phyloP scores from a whole-genome alignment of 2,888 invertebrate genomes.

The Tachina lurida region DNA sequence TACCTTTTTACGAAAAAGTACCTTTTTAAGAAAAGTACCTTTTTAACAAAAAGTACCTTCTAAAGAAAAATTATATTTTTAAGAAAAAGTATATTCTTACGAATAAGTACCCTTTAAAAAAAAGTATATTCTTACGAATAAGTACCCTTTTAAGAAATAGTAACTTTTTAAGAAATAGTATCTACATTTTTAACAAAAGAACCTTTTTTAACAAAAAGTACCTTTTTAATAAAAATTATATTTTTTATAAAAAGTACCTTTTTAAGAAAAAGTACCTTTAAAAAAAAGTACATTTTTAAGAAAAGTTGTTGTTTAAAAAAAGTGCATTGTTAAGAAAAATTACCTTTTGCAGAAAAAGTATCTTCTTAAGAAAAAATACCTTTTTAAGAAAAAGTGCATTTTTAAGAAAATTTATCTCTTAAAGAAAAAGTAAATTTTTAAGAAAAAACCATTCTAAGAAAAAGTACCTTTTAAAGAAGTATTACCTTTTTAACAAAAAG shows the following conservation, averaged over 20 bases:
- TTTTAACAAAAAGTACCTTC: not conserved
- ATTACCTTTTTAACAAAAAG: too few species aligned
- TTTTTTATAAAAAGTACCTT: not conserved
- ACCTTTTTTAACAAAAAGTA: not conserved
- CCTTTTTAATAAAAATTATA: not conserved
- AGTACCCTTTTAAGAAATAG: not conserved
- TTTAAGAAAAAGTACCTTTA: not conserved
- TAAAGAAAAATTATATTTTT: not conserved
- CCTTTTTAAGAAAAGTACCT: not conserved
- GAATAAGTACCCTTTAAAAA: not conserved
- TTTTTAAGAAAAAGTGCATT: not conserved
- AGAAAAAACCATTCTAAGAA: too few species aligned
- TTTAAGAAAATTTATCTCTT: too few species aligned
- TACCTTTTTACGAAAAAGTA: not conserved
- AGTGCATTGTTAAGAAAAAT: not conserved
- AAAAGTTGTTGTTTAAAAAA: not conserved
- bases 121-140: too few species aligned
- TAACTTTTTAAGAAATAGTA: not conserved
- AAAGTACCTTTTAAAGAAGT: too few species aligned
- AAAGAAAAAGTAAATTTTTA: too few species aligned
- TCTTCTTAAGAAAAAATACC: not conserved
- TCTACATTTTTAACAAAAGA: not conserved
- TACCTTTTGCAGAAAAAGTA: not conserved
- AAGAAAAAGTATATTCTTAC: not conserved
- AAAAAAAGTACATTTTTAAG: not conserved